Conservation (phyloP, 2,888 invertebrate species). For the Litoditis marina region DNA sequence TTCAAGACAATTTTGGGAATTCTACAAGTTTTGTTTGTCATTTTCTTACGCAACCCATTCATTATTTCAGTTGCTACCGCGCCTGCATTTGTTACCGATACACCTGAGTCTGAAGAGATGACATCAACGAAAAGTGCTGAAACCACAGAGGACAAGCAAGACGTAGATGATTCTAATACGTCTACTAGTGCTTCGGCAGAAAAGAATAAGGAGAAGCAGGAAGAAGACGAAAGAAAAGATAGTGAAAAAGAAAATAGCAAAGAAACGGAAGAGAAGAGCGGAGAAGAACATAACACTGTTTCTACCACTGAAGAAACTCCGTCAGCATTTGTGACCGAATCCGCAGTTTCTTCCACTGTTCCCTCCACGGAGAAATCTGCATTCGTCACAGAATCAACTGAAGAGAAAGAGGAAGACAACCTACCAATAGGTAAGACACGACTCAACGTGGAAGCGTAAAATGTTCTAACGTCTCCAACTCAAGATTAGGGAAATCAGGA, state of each 20-base stretch:
- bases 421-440: neutral
- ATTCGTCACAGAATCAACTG: neutral
- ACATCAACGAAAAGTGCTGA: neutral
- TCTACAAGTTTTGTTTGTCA: neutral
- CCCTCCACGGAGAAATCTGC: slow-evolving; percentile 6
- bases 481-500: too few species aligned
- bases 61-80: slow-evolving; percentile 6
- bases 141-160: too few species aligned
- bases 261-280: neutral
- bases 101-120: neutral
- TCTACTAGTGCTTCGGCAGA: too few species aligned
- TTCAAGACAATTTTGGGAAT: neutral
- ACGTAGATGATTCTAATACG: too few species aligned
- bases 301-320: neutral
- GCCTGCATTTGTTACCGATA: neutral
- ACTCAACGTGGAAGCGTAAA: too few species aligned
- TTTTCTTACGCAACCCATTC: too few species aligned
- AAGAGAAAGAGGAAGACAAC: neutral
- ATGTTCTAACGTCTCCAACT: too few species aligned
- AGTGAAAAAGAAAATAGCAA: neutral
- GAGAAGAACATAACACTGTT: neutral
- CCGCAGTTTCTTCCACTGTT: neutral
- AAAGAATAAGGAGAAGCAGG: too few species aligned
- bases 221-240: neutral
- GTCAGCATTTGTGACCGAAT: neutral